Base-by-base conservation (phyloP, 2,113 vertebrate genomes). In the Chamaea fasciata region DNA sequence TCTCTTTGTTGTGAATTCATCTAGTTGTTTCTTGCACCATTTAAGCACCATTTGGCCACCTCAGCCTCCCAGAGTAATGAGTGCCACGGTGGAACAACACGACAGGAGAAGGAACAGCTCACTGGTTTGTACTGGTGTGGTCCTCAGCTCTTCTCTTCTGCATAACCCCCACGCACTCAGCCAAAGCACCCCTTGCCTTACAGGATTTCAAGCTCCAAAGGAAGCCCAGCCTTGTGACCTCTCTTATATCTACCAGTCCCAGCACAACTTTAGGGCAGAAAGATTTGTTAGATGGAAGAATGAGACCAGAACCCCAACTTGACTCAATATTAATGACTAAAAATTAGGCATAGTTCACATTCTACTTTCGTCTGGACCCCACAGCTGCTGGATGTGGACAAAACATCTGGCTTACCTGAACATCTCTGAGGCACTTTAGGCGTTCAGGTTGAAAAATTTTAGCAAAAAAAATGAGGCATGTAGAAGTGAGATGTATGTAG, bases 121-220 rank as follows among this genome's bases (percentile, higher is more conserved):
- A 42, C 44, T 90, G 10, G 1, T 20, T 56, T 83, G 44, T 41
- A 50, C 67, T 77, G 80, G 35, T 30, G 19, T 44, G 44, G 16
- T 33, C 67, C 64, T 63, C 63, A 80, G 59, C 12, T 41, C n/a
- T n/a, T 52, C 10, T 50, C 17, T 33, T 19, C 80, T 70, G 50
- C n/a, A 46, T 10, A 63, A 33, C 8, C n/a, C n/a, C 17, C 0
- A 0, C 23, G 37, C 28, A 6, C 31, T 46, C 56, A 62, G n/a
- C 22, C 31, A 67, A 27, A 42, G n/a, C 55, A 47, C 13, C 27
- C 8, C 47, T 33, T 22, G 22, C 47, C 59, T 50, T 50, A 9
- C 37, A 55, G 16, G 11, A n/a, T 28, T 56, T n/a, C 62, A 42
- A 11, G 37, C 46, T 69, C 18, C 37, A 57, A 74, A 73, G 33